Percentiles rank a stretch among this genome's conserved stretches.
These are phyloP conservation scores for Prochilodus magdalenae DNA, from an alignment of 2,113 vertebrate species.

Conservation along the genomic window DNA sequence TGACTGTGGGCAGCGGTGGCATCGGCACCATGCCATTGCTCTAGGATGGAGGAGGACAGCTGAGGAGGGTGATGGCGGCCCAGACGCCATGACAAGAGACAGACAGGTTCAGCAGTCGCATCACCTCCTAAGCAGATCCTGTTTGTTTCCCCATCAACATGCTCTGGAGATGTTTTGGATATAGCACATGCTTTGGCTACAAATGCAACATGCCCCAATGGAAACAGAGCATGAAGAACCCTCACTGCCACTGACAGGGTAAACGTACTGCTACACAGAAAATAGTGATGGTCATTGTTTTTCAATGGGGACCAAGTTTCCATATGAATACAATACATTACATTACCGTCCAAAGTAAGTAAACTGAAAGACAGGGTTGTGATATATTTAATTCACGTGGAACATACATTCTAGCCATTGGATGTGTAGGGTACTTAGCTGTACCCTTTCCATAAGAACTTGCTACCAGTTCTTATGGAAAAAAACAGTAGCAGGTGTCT, in stretches of 20 bases:
- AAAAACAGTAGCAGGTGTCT: too few relatives aligned
- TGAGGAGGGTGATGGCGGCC: background rate
- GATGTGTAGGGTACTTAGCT: too few relatives aligned
- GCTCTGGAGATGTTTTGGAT: background rate
- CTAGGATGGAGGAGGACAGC: background rate
- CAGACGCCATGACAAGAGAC: background rate
- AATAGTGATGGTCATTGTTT: background rate
- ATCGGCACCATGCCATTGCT: background rate
- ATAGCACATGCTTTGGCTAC: background rate
- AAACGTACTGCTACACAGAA: background rate
- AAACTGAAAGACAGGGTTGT: too few relatives aligned
- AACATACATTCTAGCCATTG: too few relatives aligned
- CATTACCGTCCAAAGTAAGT: too few relatives aligned
- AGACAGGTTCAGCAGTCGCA: background rate
- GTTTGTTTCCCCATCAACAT: conserved; percentile 33
- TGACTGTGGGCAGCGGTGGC: background rate
- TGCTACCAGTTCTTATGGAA: too few relatives aligned
- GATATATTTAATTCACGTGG: too few relatives aligned
- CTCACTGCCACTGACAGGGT: background rate
- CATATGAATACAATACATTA: too few relatives aligned
- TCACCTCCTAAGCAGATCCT: background rate
- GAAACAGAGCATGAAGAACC: conserved; percentile 19
- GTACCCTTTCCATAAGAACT: too few relatives aligned
- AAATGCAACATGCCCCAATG: conserved; percentile 1
- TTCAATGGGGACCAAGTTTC: too few relatives aligned